Evolutionary conservation across 2,797 vertebrate species (phyloP), one percentile per base, ranked within the genome.

Genomic region (Danionella dracula): DNA sequence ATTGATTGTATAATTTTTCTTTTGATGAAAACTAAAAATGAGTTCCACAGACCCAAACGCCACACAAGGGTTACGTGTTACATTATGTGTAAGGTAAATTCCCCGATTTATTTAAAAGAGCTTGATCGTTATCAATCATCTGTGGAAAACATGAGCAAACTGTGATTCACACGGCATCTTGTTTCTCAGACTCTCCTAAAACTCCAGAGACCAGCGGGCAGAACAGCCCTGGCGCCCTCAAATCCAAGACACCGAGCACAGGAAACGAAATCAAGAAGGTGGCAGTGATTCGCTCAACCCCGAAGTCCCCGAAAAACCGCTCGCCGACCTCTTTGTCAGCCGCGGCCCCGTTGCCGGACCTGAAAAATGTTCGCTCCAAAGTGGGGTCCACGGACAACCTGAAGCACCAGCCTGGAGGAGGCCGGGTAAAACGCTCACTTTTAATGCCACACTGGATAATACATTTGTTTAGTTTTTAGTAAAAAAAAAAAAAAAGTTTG

Each of bases 331-430:
- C 91, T 0, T 72, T 89, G 71, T 78, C 81, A 0, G 58, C 85
- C 0, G 84, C 87, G 0, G 80, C 82, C 0, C 87, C 88, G 1
- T 81, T 97, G 88, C 95, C 95, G 0, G 96, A 98, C 81, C 89
- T 98, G 78, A 98, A 97, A 79, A 90, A 89, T 0, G 81, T 98
- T 70, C 86, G 74, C 71, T 94, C 96, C 80, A 99, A 99, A 90
- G 91, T 99, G 0, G 93, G 95, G 66, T 99, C 96, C 59, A 98
- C 90, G 0, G 95, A 94, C 0, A 99, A 99, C 86, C 86, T 98
- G 41, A 97, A 95, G 62, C 90, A 99, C 81, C 95, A 97, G 84
- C 96, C 95, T 0, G 96, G 96, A 72, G 96, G 96, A 0, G 95
- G 96, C 65, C 94, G 91, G 93, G 96, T 99, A 88, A 76, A 40